These are phyloP conservation scores for Umimayanthus chanpuru DNA, from an alignment of 92 coral and sea anemone genomes.

Conservation along the genomic window DNA sequence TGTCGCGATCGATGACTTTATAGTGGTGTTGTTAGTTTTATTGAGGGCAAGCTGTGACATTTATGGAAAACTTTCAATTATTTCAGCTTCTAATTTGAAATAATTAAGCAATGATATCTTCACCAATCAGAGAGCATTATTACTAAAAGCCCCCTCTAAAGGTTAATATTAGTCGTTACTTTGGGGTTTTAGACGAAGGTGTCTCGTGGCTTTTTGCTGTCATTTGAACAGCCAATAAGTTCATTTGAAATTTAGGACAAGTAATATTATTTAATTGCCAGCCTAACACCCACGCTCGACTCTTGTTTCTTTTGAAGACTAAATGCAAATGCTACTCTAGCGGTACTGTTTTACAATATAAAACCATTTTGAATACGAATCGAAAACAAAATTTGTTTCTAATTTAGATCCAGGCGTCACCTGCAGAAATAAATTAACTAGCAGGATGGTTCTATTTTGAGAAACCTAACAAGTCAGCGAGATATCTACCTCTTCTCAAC, in stretches of 20 bases:
- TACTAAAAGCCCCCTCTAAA: background rate
- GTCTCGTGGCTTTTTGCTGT: conserved; percentile 38
- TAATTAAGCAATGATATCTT: conserved; percentile 1
- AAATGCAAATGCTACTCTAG: conserved; percentile 20
- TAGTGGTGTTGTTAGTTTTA: background rate
- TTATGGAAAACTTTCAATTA: conserved; percentile 13
- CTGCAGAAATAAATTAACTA: background rate
- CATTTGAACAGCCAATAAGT: conserved; percentile 25
- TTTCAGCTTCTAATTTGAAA: background rate
- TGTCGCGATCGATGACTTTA: background rate
- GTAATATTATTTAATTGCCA: background rate
- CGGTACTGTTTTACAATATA: background rate
- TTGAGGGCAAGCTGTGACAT: conserved; percentile 25
- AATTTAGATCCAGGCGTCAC: background rate
- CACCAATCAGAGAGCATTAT: conserved; percentile 17
- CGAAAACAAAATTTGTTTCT: background rate
- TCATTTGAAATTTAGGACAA: conserved; percentile 17
- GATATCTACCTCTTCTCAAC: background rate
- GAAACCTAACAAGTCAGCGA: background rate
- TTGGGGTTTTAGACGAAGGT: background rate
- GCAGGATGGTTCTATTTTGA: background rate
- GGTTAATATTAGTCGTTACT: conserved; percentile 8
- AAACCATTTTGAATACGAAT: conserved; percentile 6
- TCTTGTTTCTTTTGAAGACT: background rate
- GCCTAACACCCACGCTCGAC: conserved; percentile 16